Conservation (phyloP, 2,888 invertebrate genomes). For the Ophion obscuratus region DNA sequence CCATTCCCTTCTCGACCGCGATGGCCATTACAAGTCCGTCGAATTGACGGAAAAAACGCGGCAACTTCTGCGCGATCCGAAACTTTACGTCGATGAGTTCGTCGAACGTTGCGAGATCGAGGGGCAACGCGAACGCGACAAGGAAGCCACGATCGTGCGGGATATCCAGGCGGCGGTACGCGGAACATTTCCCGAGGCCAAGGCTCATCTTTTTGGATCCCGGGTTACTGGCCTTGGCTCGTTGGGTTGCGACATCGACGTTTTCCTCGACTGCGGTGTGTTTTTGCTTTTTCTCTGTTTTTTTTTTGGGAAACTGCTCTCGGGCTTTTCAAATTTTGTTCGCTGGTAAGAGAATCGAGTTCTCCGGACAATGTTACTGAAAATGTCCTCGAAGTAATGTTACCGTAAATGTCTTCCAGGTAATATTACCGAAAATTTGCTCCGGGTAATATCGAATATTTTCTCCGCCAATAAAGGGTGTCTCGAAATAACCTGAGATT, state of each 20-base stretch:
- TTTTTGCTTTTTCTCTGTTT: background rate
- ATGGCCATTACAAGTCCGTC: constrained; percentile 14
- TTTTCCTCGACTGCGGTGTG: constrained; percentile 14
- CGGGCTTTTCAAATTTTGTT: too few species aligned
- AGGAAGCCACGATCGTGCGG: constrained; percentile 61
- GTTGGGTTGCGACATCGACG: constrained; percentile 71
- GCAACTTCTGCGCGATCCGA: constrained; percentile 40
- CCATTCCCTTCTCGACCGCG: constrained; percentile 37
- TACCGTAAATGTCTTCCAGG: too few species aligned
- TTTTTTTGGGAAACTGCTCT: background rate
- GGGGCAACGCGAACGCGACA: constrained; percentile 47
- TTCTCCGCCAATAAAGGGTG: too few species aligned
- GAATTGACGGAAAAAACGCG: constrained; percentile 40
- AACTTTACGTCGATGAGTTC: constrained; percentile 54
- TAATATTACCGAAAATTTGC: too few species aligned
- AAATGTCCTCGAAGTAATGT: too few species aligned
- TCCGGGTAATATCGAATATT: too few species aligned
- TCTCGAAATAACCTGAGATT: too few species aligned
- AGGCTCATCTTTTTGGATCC: constrained; percentile 87
- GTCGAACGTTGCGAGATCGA: background rate
- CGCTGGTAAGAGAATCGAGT: too few species aligned
- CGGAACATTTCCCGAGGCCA: constrained; percentile 70
- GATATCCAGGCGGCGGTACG: constrained; percentile 70
- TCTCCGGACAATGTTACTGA: too few species aligned
- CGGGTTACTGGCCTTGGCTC: constrained; percentile 85